Evolutionary conservation across 2,888 invertebrate species (phyloP), one percentile per base, ranked within the genome.

Genomic region (Noctuana brunneofusca): DNA sequence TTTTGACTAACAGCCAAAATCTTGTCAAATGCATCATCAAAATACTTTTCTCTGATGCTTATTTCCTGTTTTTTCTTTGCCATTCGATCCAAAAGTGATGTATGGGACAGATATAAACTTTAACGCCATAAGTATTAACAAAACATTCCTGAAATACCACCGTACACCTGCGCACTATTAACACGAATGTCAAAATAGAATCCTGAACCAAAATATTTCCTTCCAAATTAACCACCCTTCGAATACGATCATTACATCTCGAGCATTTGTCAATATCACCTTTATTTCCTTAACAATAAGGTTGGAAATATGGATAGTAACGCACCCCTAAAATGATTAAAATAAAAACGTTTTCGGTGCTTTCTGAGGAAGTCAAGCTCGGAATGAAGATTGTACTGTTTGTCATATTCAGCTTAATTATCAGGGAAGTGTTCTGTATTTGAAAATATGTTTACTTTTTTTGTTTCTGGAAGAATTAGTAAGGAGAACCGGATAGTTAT

Each of bases 161-260:
- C n/a, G 63, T 75, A 78, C 89, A 89, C 87, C 87, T 89, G 89
- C 72, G 80, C 68, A 70, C 88, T 79, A 87, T 89, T 89, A 89
- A 86, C 89, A 84, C 79, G 75, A 83, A 87, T 86, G 88, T 89
- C 88, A 88, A 87, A 89, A 87, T 86, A 87, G 81, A 81, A 83
- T 81, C 74, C 75, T 73, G 67, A 75, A 75, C 79, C 72, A 73
- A 84, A 84, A 87, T 83, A 84, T 84, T 82, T 82, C 79, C 78
- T 78, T 78, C 72, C 76, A 80, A 82, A 85, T 81, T 81, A 83
- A 80, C 75, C 76, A 74, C 65, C 71, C 72, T 71, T 52, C 72
- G 71, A 73, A 70, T 67, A 69, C 38, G 24, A 32, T 59, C 59
- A 53, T 59, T 60, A 46, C 30, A 32, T 62, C 18, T 49, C 0